Evolutionary conservation across 2,113 vertebrate genomes (phyloP), one percentile per base, ranked within the genome.

Genomic region (Bos javanicus): DNA sequence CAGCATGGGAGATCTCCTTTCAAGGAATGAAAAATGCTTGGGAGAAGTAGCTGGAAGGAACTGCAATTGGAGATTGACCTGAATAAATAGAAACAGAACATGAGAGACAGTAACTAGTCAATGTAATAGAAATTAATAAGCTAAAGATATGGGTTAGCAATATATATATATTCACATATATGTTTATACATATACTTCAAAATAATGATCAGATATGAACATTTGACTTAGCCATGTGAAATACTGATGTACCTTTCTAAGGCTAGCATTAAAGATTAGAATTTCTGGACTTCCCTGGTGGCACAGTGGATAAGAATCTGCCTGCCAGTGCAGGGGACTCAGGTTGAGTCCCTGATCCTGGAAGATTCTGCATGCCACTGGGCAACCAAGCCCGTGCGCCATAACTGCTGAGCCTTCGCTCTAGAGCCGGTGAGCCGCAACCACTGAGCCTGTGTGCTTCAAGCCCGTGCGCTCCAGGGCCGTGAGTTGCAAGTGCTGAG

Each of bases 1-100:
- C 88, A 89, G 84, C n/a, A 1, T 86, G 93, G 95, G 96, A 74
- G 78, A 96, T 96, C 88, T 90, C 88, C 81, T 98, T 97, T 95
- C 94, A 95, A 94, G 83, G 86, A 50, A 59, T 54, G 25, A 97
- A 48, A 91, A 90, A 33, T 78, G 48, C 64, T 82, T 90, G 33
- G 30, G 81, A 96, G 62, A 91, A 57, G 64, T 7, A 60, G 46
- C 86, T 91, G 85, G 84, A 62, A 26, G 81, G 25, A 96, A 21
- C 50, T 67, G 33, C 36, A 90, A 6, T 48, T 95, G 94, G 33
- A 23, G 30, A 64, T 96, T 92, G 60, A 94, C 67, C 64, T 95
- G 81, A 82, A 62, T 86, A 93, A 83, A 74, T 2, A 80, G 54
- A 94, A 93, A 92, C 54, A 97, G 46, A 92, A 80, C 19, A 43